phyloP scores from a whole-genome alignment of 2,797 vertebrate genomes.

The Pipistrellus pipistrellus region DNA sequence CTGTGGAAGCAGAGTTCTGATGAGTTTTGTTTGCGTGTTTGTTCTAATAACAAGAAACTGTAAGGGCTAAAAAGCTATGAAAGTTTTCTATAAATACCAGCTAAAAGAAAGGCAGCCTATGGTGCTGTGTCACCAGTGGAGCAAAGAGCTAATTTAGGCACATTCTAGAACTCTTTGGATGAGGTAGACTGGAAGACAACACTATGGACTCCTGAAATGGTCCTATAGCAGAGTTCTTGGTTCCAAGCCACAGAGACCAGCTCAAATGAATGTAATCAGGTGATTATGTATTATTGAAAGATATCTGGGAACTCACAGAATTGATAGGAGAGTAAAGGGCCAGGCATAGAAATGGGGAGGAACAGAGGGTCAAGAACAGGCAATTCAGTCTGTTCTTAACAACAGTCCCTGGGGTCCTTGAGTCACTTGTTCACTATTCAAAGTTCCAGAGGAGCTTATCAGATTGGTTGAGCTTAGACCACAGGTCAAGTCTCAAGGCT shows the following conservation, averaged over 20 bases:
- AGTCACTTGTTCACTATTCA: neutral
- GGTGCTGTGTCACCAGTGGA: neutral
- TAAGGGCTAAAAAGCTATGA: neutral
- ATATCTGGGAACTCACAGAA: neutral
- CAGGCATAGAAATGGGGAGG: neutral
- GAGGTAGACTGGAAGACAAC: neutral
- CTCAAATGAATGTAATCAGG: neutral
- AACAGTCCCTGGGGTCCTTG: neutral
- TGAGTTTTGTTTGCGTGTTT: neutral
- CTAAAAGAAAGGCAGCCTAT: constrained; percentile 3
- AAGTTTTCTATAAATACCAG: constrained; percentile 17
- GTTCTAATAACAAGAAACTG: constrained; percentile 17
- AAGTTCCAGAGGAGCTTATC: neutral
- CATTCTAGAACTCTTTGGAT: neutral
- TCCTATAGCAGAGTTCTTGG: neutral
- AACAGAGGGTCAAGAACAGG: neutral
- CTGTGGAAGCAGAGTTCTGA: neutral
- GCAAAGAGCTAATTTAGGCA: neutral
- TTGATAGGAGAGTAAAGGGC: neutral
- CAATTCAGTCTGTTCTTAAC: neutral
- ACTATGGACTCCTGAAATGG: neutral
- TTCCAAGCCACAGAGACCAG: neutral
- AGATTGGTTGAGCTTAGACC: neutral
- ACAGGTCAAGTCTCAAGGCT: neutral
- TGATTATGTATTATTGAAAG: neutral